Evolutionary conservation across 2,113 vertebrate species (phyloP).

Genomic region (Pristiophorus japonicus): DNA sequence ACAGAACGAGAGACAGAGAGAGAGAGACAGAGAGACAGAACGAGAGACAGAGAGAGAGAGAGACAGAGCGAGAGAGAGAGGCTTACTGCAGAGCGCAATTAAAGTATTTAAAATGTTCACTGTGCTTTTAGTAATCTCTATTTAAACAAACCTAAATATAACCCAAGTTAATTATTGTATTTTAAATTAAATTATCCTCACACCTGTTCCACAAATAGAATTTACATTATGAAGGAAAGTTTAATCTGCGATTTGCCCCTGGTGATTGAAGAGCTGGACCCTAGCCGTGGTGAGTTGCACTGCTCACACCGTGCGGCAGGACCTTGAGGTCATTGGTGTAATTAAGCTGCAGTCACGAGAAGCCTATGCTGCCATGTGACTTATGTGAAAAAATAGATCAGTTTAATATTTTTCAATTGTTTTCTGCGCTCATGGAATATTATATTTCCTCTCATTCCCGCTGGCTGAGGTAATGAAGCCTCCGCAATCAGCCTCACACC

Average conservation of each 20-base stretch:
- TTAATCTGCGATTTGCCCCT: background rate
- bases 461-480: background rate
- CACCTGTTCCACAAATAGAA: conserved; percentile 20
- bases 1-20: background rate
- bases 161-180: conserved; percentile 30
- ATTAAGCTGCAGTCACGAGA: background rate
- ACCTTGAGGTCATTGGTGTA: conserved; percentile 19
- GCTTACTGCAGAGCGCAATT: background rate
- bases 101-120: conserved; percentile 5
- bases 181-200: conserved; percentile 33
- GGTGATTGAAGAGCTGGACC: background rate
- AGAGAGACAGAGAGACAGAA: too few relatives aligned
- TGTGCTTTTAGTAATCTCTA: background rate
- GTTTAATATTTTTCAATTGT: background rate
- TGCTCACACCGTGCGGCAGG: background rate
- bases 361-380: background rate
- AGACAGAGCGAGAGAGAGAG: too few relatives aligned
- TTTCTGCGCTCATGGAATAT: background rate
- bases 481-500: background rate
- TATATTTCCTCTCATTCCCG: background rate
- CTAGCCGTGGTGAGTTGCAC: background rate
- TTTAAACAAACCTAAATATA: conserved; percentile 27
- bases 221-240: conserved; percentile 27
- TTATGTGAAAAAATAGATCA: background rate
- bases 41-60: background rate